phyloP scores from a whole-genome alignment of 2,888 invertebrate genomes.

The Ernsta delagoae region DNA sequence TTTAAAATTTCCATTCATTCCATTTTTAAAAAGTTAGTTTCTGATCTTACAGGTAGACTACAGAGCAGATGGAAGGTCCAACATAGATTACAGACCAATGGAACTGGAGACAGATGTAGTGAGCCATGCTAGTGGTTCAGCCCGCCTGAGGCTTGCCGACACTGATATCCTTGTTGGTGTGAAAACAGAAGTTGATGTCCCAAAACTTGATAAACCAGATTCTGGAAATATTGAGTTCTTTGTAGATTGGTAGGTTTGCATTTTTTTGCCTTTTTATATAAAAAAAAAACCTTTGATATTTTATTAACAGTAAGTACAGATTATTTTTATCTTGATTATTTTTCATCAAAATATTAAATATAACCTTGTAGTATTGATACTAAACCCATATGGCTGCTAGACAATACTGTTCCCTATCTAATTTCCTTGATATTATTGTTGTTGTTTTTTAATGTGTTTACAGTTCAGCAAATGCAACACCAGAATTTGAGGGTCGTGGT shows the following conservation, averaged over 20 bases:
- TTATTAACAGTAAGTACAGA: too few species aligned
- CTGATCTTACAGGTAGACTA: constrained; percentile 88
- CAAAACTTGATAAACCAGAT: constrained; percentile 89
- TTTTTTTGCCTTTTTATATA: not conserved
- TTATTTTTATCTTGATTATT: too few species aligned
- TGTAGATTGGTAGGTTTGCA: constrained; percentile 94
- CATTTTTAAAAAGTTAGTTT: not conserved
- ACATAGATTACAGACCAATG: constrained; percentile 93
- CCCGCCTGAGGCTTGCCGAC: constrained; percentile 93
- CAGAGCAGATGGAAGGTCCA: constrained; percentile 92
- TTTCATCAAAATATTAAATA: too few species aligned
- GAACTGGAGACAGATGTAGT: constrained; percentile 94
- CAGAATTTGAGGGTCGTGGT: constrained; percentile 98
- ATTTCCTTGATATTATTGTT: too few species aligned
- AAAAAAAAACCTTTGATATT: too few species aligned
- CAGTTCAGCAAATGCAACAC: constrained; percentile 98
- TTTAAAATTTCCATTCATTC: too few species aligned
- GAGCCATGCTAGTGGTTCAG: constrained; percentile 94
- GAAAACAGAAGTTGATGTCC: constrained; percentile 94
- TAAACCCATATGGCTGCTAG: too few species aligned
- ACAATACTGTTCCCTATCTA: too few species aligned
- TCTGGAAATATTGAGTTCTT: constrained; percentile 97
- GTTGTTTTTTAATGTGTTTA: constrained; percentile 3
- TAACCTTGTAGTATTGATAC: too few species aligned
- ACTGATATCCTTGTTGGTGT: constrained; percentile 97